Conservation (phyloP, 2,113 vertebrate species). For the Rhynchomys soricoides region DNA sequence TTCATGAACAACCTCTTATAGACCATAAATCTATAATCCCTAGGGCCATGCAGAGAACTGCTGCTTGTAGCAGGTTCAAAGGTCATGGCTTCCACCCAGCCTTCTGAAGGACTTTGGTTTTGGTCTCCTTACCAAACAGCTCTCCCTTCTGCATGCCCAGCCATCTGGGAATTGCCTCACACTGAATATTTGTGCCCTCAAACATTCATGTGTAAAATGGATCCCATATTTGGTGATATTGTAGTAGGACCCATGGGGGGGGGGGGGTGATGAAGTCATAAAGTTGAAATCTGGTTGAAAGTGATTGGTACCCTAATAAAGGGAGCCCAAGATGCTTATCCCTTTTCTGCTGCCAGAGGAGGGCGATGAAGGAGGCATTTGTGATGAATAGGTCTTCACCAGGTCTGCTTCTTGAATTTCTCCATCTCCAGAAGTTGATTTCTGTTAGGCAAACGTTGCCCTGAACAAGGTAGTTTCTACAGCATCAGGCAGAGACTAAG, state of each 20-base stretch:
- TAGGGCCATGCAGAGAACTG: not conserved
- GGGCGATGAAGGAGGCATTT: not conserved
- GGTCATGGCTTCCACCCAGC: not conserved
- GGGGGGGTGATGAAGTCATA: not conserved
- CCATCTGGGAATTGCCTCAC: not conserved
- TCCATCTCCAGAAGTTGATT: not conserved
- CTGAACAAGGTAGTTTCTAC: not conserved
- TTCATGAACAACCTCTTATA: not conserved
- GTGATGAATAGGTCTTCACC: not conserved
- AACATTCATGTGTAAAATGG: not conserved
- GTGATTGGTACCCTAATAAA: not conserved
- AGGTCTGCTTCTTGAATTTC: not conserved
- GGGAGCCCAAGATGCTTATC: not conserved
- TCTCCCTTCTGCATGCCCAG: not conserved
- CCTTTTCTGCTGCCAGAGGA: too few species aligned
- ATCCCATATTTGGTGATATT: not conserved
- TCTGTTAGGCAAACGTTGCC: not conserved
- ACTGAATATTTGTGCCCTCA: not conserved
- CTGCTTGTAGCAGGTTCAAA: not conserved
- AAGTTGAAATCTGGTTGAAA: not conserved
- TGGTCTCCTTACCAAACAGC: not conserved
- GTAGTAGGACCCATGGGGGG: not conserved
- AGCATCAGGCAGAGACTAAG: not conserved
- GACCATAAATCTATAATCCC: not conserved
- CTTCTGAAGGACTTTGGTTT: conserved; percentile 19